Conservation (phyloP, 2,888 invertebrate species). For the Drosophila mimetica region DNA sequence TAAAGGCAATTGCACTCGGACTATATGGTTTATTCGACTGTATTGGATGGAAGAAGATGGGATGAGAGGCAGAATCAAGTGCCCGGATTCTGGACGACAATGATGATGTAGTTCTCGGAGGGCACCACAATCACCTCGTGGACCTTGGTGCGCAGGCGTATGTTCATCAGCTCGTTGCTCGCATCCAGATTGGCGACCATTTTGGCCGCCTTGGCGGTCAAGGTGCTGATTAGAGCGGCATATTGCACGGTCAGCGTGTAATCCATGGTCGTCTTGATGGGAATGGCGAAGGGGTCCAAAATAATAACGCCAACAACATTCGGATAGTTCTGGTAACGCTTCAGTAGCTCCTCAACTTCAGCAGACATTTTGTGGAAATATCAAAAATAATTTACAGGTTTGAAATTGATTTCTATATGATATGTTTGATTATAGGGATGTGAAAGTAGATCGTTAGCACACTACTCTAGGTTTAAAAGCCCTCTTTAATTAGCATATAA, state of each 20-base stretch:
- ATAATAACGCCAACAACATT: conserved; percentile 44
- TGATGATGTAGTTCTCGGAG: conserved; percentile 42
- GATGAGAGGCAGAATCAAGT: background rate
- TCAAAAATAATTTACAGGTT: background rate
- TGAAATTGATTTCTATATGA: background rate
- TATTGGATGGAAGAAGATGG: background rate
- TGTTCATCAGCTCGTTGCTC: conserved; percentile 38
- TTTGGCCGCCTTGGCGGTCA: conserved; percentile 32
- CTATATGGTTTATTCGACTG: background rate
- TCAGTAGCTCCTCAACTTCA: conserved; percentile 41
- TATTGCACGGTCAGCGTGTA: conserved; percentile 39
- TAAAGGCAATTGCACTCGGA: conserved; percentile 11
- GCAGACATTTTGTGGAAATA: conserved; percentile 33
- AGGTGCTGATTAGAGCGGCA: conserved; percentile 30
- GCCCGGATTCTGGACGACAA: conserved; percentile 46
- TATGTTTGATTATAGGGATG: background rate
- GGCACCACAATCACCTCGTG: conserved; percentile 44
- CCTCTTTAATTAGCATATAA: too few relatives aligned
- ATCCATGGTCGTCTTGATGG: conserved; percentile 53
- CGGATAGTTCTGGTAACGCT: conserved; percentile 44
- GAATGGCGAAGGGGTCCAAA: conserved; percentile 48
- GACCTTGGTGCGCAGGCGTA: conserved; percentile 43
- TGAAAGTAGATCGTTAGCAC: background rate
- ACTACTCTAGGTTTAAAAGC: background rate
- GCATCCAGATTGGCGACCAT: conserved; percentile 41